Base-by-base conservation (phyloP, 2,797 vertebrate species). In the Nannoperca australis region DNA sequence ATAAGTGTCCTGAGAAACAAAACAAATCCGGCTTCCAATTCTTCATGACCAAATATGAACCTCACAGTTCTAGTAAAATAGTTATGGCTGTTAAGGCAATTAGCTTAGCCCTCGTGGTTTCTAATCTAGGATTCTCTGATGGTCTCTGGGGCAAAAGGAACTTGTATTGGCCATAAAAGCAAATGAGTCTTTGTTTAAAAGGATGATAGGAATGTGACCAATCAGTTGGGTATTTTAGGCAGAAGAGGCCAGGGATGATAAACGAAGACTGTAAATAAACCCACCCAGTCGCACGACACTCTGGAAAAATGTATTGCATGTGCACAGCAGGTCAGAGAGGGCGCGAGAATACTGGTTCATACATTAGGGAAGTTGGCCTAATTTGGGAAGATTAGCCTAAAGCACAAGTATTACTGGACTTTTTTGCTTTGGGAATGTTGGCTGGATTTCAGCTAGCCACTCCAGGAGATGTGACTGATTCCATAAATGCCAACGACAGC, bases 381-480 rank as follows among this genome's bases (percentile, higher is more conserved):
- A 98, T 98, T 98, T 97, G 97, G 97, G 94, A 97, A 97, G 95
- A 95, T 95, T 95, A 91, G 79, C 90, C 84, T 85, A 96, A 94
- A 95, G 96, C 92, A 93, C 91, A 89, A 91, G 93, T 96, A 97
- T 97, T 92, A 94, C 93, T 96, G 91, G 94, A 95, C 96, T 97
- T 95, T 96, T 96, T 90, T 92, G 74, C 65, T 91, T 91, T 73
- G 83, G 84, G 91, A 94, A 94, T 90, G 88, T 83, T 91, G 93
- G 88, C 82, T 77, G 65, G 80, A 82, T 91, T 83, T 84, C 74
- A 90, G 86, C 90, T 91, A 81, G 69, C 87, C 87, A 89, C 85
- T 93, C 82, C 61, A 77, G 81, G 83, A 87, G 77, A 94, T 45
- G 76, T 85, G 85, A 88, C 88, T 75, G 82, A 94, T 92, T 87